A percentile compares a stretch with the other conserved stretches of the same genome.
Conservation (phyloP, 2,888 invertebrate species). For the Eremobia ochroleuca region DNA sequence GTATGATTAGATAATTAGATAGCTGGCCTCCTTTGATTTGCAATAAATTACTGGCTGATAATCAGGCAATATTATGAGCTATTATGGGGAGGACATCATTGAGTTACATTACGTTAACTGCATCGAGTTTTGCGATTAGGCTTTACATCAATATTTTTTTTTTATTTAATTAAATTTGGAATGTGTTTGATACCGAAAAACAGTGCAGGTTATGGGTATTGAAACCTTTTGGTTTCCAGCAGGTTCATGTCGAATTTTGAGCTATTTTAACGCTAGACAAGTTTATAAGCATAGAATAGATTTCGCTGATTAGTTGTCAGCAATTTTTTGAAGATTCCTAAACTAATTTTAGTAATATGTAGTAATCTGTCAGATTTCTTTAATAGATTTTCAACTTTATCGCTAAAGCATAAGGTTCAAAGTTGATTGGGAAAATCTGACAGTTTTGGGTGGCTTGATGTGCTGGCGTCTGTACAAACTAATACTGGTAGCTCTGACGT, state of each 20-base stretch:
- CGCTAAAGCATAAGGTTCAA: too few species aligned
- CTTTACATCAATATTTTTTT: neutral
- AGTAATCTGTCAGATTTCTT: too few species aligned
- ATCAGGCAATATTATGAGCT: constrained; percentile 32
- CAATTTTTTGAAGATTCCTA: neutral
- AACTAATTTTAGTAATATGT: too few species aligned
- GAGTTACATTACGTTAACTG: constrained; percentile 32
- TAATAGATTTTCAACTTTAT: too few species aligned
- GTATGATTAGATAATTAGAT: constrained; percentile 51
- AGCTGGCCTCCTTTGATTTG: constrained; percentile 51
- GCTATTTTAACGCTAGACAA: neutral
- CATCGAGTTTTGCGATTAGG: neutral
- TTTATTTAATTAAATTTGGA: neutral
- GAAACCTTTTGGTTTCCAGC: neutral
- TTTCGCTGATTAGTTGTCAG: neutral
- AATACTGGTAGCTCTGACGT: constrained; percentile 28
- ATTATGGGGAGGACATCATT: constrained; percentile 41
- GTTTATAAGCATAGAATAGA: neutral
- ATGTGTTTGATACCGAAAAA: neutral
- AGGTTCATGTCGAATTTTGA: neutral
- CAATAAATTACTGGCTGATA: constrained; percentile 37
- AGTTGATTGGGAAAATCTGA: too few species aligned
- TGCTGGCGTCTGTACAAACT: too few species aligned
- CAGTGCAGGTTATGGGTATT: too few species aligned
- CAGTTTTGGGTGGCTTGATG: too few species aligned